These are phyloP conservation scores for Acestrorhynchus altus DNA, from an alignment of 2,797 vertebrate species.

Conservation along the genomic window DNA sequence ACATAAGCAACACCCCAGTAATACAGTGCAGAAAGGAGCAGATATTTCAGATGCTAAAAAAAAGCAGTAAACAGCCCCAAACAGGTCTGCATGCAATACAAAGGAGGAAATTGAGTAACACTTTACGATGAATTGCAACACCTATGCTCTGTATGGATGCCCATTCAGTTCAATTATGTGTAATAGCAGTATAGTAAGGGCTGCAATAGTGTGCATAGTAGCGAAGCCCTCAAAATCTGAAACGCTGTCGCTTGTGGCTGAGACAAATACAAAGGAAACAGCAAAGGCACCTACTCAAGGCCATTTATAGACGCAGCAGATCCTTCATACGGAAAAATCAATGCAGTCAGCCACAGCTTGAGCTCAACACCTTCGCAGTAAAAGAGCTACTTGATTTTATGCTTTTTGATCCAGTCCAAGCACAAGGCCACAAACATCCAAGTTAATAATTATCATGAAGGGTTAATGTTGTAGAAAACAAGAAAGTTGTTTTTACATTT, in stretches of 20 bases:
- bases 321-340: constrained; percentile 23
- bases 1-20: constrained; percentile 20
- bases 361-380: constrained; percentile 14
- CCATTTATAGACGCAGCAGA: constrained; percentile 23
- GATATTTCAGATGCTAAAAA: neutral
- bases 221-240: constrained; percentile 8
- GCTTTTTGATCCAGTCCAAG: neutral
- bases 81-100: neutral
- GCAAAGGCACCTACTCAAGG: constrained; percentile 3
- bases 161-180: neutral
- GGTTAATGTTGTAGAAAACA: too few relatives aligned
- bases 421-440: neutral
- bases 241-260: neutral
- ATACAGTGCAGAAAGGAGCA: neutral
- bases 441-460: neutral
- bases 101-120: neutral
- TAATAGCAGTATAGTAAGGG: neutral
- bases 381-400: neutral
- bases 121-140: neutral
- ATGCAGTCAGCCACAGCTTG: constrained; percentile 8
- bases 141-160: neutral
- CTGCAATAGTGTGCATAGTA: neutral
- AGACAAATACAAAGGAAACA: constrained; percentile 8
- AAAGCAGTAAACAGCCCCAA: neutral
- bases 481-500: too few relatives aligned